Conservation (phyloP, 2,113 vertebrate genomes). For the Cryptotis parvus region DNA sequence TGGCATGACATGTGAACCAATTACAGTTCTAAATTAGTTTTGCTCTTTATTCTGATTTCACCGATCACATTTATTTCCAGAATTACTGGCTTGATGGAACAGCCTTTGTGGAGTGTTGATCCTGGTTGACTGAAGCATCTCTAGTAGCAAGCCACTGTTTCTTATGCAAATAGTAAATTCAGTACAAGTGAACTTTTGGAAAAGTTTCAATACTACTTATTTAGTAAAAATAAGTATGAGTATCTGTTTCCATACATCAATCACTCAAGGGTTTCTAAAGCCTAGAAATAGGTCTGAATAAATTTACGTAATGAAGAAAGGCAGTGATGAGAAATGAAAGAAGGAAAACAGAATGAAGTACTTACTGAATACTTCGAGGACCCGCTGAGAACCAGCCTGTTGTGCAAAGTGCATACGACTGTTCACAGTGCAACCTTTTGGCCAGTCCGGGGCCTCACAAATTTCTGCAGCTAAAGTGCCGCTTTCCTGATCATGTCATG, state of each 20-base stretch:
- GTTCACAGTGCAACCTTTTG: neutral
- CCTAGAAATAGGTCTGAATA: neutral
- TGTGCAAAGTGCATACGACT: neutral
- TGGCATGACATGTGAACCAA: slow-evolving; percentile 19
- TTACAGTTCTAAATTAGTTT: neutral
- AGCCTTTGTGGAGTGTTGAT: slow-evolving; percentile 46
- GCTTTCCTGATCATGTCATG: neutral
- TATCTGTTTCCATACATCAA: neutral
- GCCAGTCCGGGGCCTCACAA: neutral
- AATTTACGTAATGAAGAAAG: slow-evolving; percentile 31
- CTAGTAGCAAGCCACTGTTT: slow-evolving; percentile 61
- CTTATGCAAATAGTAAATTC: slow-evolving; percentile 46
- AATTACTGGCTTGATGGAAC: neutral
- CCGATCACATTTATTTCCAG: slow-evolving; percentile 49
- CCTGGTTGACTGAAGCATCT: slow-evolving; percentile 64
- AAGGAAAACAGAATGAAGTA: slow-evolving; percentile 36
- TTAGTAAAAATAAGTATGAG: slow-evolving; percentile 47
- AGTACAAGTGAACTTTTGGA: neutral
- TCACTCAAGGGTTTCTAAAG: neutral
- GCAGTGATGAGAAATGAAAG: slow-evolving; percentile 23
- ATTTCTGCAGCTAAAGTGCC: neutral
- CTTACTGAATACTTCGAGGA: slow-evolving; percentile 9
- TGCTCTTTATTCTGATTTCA: no score
- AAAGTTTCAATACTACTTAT: neutral
- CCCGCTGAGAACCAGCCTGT: slow-evolving; percentile 50